Conservation (phyloP, 2,113 vertebrate species). For the Nothobranchius furzeri region DNA sequence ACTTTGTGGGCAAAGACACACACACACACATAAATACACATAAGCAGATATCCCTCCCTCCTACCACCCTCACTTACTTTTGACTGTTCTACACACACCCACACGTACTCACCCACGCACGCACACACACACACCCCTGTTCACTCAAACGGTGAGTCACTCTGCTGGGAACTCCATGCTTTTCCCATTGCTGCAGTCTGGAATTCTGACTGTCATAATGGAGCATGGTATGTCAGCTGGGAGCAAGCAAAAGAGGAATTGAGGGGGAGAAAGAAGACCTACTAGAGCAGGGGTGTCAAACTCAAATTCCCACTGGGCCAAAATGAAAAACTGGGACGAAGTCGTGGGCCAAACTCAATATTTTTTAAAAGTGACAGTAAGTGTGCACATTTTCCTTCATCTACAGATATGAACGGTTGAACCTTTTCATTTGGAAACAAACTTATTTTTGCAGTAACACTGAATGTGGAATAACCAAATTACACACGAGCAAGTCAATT, state of each 20-base stretch:
- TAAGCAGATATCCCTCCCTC: constrained; percentile 6
- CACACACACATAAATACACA: constrained; percentile 5
- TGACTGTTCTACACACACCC: constrained; percentile 19
- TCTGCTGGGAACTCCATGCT: constrained; percentile 73
- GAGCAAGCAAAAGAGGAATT: not conserved
- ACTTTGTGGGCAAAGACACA: constrained; percentile 10
- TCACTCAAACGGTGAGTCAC: constrained; percentile 61
- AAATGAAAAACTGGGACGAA: no score
- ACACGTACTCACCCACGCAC: constrained; percentile 22
- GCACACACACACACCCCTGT: constrained; percentile 25
- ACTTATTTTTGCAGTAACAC: no score
- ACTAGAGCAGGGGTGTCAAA: no score
- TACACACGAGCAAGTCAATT: no score
- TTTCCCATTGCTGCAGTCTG: constrained; percentile 59
- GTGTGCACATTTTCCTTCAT: no score
- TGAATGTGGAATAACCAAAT: no score
- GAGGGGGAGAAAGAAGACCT: not conserved
- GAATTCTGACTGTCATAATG: constrained; percentile 38
- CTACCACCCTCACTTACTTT: constrained; percentile 24
- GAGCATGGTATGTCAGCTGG: constrained; percentile 11
- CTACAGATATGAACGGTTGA: no score
- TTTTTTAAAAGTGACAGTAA: no score
- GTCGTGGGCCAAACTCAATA: no score
- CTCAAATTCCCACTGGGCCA: no score
- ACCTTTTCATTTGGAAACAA: no score